Conservation (phyloP, 1,140 invertebrate species). For the Lanistes nyassanus region DNA sequence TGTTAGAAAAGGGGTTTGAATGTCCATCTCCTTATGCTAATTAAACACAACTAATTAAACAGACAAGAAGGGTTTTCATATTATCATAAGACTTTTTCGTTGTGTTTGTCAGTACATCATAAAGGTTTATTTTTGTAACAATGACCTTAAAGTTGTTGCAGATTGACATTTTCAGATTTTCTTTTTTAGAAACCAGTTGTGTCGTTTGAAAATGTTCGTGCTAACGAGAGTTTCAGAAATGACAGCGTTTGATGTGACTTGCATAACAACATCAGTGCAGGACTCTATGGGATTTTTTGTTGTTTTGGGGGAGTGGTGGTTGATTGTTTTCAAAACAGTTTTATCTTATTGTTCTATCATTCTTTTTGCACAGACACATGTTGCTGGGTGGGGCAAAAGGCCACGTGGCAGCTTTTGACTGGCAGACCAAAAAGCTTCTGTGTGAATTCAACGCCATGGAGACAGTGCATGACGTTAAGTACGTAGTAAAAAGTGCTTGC, state of each 20-base stretch:
- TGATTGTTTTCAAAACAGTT: background rate
- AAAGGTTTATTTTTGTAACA: background rate
- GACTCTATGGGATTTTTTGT: background rate
- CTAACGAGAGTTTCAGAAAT: too few species aligned
- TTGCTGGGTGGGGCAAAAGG: slow-evolving; percentile 89
- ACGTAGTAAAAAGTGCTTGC: slow-evolving; percentile 36
- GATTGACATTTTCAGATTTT: background rate
- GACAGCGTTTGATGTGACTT: too few species aligned
- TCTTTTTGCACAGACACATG: slow-evolving; percentile 72
- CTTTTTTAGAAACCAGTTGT: background rate
- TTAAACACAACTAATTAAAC: too few species aligned
- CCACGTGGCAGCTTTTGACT: slow-evolving; percentile 96
- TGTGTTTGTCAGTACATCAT: background rate
- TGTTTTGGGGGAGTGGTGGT: background rate
- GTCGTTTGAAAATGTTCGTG: background rate
- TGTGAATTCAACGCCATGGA: slow-evolving; percentile 99
- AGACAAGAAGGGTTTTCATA: too few species aligned
- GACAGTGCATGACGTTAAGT: slow-evolving; percentile 87
- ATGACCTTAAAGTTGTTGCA: background rate
- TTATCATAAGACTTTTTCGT: too few species aligned
- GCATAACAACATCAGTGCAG: too few species aligned
- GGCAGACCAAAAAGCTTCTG: slow-evolving; percentile 93
- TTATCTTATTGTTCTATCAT: slow-evolving; percentile 1
- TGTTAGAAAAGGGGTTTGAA: background rate
- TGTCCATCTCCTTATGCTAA: too few species aligned